Evolutionary conservation across 2,797 vertebrate species (phyloP).

Genomic region (Mormyrops attenuatus): DNA sequence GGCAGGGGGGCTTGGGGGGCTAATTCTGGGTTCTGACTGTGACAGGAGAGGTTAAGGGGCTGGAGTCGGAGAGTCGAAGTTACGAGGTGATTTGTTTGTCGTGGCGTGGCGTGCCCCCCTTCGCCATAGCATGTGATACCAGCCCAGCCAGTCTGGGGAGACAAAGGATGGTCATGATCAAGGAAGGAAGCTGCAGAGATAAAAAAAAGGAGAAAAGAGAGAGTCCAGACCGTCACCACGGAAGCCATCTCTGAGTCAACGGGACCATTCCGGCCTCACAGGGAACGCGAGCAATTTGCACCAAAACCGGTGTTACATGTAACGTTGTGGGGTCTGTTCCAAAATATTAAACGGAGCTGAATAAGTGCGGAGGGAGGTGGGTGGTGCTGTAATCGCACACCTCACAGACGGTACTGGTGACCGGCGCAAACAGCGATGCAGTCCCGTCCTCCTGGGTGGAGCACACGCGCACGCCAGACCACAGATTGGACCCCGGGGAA

Average conservation of each 20-base stretch:
- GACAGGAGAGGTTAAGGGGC: not conserved
- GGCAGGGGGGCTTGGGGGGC: not conserved
- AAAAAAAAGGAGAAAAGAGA: too few species aligned
- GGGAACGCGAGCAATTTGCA: not conserved
- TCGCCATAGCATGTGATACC: not conserved
- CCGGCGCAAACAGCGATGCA: not conserved
- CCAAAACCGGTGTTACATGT: not conserved
- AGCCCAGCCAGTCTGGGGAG: not conserved
- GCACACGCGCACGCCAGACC: not conserved
- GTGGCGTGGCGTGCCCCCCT: too few species aligned
- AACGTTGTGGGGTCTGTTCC: not conserved
- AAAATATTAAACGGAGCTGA: not conserved
- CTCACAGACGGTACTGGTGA: not conserved
- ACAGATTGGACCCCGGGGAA: not conserved
- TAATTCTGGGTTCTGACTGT: not conserved
- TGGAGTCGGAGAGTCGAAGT: not conserved
- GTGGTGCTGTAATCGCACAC: not conserved
- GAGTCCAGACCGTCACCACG: not conserved
- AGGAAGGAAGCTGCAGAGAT: not conserved
- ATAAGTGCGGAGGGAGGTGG: not conserved
- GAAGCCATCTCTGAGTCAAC: not conserved
- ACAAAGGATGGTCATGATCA: not conserved
- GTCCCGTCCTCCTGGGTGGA: not conserved
- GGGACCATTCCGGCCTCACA: not conserved
- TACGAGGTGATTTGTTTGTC: not conserved